Evolutionary conservation across 2,888 invertebrate species (phyloP), one percentile per base, ranked within the genome.

Genomic region (Sussaba pulchella): DNA sequence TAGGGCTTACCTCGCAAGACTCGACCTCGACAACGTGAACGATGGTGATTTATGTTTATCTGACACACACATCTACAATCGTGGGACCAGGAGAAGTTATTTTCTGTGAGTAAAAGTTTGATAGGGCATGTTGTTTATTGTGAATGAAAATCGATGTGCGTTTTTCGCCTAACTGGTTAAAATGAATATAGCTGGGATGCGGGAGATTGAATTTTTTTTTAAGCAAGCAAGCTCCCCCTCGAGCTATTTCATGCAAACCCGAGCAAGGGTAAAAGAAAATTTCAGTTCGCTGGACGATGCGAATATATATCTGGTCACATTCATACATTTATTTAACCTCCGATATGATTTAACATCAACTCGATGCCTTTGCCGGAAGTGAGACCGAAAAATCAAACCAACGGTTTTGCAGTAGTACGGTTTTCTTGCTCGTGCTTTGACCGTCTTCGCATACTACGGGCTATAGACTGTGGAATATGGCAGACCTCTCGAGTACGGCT

Each of bases 391-490:
- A 69, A 69, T 24, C 43, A 12, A 57, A 43, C 57, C 43, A 14
- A 14, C 17, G 45, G 54, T 54, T 70, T 19, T 31, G 10, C 70
- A 31, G 70, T 2, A 31, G 6, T 57, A 31, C n/a, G 19, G 41
- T 12, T 17, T 19, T 14, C 31, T 31, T 61, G 82, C 73, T 70
- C 57, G 72, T 74, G 52, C 52, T 74, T 47, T 26, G 31, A 59
- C 74, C 50, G 59, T 36, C 59, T 21, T 75, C 47, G 31, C 47
- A 10, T n/a, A 59, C 69, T 47, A 39, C 71, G 61, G 73, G 61
- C 67, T n/a, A n/a, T n/a, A 66, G 69, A 45, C 74, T 74, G 64
- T 64, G 74, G 71, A 78, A 59, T 75, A 24, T n/a, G 57, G 57
- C 26, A 75, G 59, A 67, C 67, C 74, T 39, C 67, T 75, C 74